Evolutionary conservation across 2,888 invertebrate species (phyloP), one percentile per base, ranked within the genome.

Genomic region (Abscondita cerata): DNA sequence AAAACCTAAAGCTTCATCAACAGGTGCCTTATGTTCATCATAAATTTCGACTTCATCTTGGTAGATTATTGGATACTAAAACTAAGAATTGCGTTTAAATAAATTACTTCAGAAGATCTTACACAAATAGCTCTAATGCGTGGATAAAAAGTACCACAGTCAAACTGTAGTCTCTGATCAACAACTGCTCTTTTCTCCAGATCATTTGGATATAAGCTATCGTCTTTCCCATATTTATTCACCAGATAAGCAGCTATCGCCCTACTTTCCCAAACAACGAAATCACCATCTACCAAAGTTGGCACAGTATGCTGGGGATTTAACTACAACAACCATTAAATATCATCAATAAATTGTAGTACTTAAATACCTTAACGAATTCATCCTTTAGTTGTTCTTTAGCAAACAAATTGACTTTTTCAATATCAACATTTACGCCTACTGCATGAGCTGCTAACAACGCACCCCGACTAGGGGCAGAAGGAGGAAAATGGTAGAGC

Each of bases 241-340:
- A 84, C 86, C 65, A 89, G 80, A 75, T 89, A 90, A 47, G 83
- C 78, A 2, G 84, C 83, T 62, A 89, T 89, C 6, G 89, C 88
- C 34, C 86, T 83, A 69, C 88, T 88, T 75, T 90, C 90, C 87
- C 88, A 89, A 48, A 90, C 65, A 11, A 83, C 75, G 72, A 88
- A 87, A 9, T 87, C 88, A 59, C 86, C 83, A 74, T 90, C 90
- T 18, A 86, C 85, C 58, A 90, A 79, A 6, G 89, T 89, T 6
- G 90, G 90, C 2, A 90, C 80, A 60, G 85, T 85, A 74, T 89
- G 88, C 72, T 88, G 88, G 3, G 88, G 88, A 76, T 89, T 89
- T 44, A 87, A 81, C 80, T 86, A 82, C 46, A 83, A 65, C 60
- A 59, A 64, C 59, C 47, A 20, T 55, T 33, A 53, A 38, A 60